Evolutionary conservation across 2,888 invertebrate species (phyloP), one percentile per base, ranked within the genome.

Genomic region (Andrena chrysosceles): DNA sequence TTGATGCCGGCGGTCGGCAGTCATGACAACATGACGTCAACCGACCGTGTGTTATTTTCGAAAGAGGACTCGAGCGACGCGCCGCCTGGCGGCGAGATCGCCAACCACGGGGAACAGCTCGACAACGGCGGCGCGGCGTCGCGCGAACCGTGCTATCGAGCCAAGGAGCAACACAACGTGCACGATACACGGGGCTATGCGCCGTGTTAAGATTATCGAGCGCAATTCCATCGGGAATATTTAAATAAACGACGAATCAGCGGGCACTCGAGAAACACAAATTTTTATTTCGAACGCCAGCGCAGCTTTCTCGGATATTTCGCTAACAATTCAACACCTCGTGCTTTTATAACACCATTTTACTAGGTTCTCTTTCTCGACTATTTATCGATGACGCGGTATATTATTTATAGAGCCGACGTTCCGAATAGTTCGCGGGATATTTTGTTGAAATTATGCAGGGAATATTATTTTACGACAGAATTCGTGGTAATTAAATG

Each of bases 41-140:
- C 92, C 93, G 90, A 89, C 91, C 91, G 92, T 91, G 93, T 93
- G 93, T 93, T 93, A 93, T 93, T 93, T 93, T 93, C 92, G 93
- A 93, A 93, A 93, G 93, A 91, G 91, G 93, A 92, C 92, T 92
- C 90, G 91, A 89, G 63, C 71, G 72, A 35, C 69, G 81, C 90
- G 79, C 60, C 72, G 68, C 66, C 78, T 83, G 20, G 26, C 68
- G 83, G 79, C 56, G 84, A 79, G 83, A 87, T 80, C 84, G 82
- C 73, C 83, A 88, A 89, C 73, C 82, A 56, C 68, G 72, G 66
- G 62, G 85, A 85, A 85, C 83, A 81, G 83, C 87, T 75, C 85
- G 71, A 77, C 85, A 77, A 76, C 83, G 56, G 66, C 81, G 77
- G 68, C 75, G 63, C 79, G 64, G 69, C 81, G 77, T 71, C 72